Percentiles rank a stretch among this genome's conserved stretches.
These are phyloP conservation scores for Zeugodacus cucurbitae DNA, from an alignment of 1,140 invertebrate species.

Conservation along the genomic window DNA sequence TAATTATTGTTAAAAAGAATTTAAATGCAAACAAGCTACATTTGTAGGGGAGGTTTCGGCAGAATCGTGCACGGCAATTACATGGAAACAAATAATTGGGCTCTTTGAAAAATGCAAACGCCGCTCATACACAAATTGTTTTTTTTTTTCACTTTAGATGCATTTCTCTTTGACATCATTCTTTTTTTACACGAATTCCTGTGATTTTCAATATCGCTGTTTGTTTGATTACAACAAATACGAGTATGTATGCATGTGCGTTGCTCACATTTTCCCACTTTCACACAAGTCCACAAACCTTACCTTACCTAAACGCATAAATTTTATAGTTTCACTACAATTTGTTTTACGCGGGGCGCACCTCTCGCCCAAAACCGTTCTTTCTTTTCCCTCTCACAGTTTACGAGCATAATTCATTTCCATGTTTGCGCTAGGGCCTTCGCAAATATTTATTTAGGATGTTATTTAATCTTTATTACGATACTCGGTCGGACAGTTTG, in stretches of 20 bases:
- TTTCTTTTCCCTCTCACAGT: neutral
- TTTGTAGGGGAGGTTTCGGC: neutral
- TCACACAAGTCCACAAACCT: neutral
- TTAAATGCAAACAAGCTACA: neutral
- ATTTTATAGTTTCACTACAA: neutral
- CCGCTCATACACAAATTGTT: neutral
- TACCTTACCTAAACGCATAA: neutral
- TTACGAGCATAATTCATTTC: neutral
- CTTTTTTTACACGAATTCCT: neutral
- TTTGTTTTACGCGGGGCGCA: neutral
- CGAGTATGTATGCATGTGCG: neutral
- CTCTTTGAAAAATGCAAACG: neutral
- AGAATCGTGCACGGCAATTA: neutral
- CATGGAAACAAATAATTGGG: neutral
- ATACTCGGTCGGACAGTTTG: neutral
- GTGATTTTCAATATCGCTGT: neutral
- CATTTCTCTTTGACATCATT: neutral
- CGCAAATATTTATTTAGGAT: constrained; percentile 61
- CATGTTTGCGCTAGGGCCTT: constrained; percentile 53
- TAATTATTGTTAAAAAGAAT: neutral
- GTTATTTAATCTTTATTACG: constrained; percentile 38
- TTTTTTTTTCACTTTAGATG: neutral
- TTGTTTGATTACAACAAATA: neutral
- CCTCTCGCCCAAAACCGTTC: constrained; percentile 1
- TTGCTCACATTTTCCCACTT: neutral